Base-by-base conservation (phyloP, 2,797 vertebrate genomes). In the Triplophysa yarkandensis region DNA sequence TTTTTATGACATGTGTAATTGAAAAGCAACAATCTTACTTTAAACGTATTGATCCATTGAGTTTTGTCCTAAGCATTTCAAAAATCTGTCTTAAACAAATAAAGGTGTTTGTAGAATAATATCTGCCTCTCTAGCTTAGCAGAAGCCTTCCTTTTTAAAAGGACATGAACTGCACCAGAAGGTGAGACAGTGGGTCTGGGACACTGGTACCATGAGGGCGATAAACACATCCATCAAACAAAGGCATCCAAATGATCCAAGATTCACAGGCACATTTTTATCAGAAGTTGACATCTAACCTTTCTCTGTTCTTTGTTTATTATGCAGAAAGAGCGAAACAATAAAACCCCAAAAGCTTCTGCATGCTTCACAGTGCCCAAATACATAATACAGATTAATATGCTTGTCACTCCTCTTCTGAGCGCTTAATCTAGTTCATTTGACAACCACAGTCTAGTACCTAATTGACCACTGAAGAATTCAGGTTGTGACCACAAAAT, bases 211-310 rank as follows among this genome's bases (percentile, higher is more conserved):
- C 44, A 8, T n/a, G 5, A 54, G 46, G 44, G 63, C 16, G 17
- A 74, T 68, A 68, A 73, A 78, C 70, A 78, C 43, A 78, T 74
- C 64, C 57, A 39, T 73, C 70, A 74, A 73, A 55, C 9, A 14
- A 68, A 52, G 70, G 41, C 39, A 60, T 34, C 27, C 39, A 44
- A 48, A 32, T 46, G 52, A 62, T 70, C 44, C 32, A 0, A 50
- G 44, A 60, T 41, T 10, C 28, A 44, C 36, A 21, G 14, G 23
- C 48, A 21, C 48, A 39, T 54, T 54, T 54, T 32, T 46, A 68
- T 55, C 66, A 46, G 11, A n/a, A 21, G 61, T 14, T 58, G 44
- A n/a, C 6, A 32, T 67, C 16, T 58, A 19, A 30, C 7, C 14
- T 6, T 64, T 39, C 17, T 65, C 4, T 48, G 19, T 55, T 55